phyloP scores from a whole-genome alignment of 2,888 invertebrate genomes.

The Craniophora ligustri region DNA sequence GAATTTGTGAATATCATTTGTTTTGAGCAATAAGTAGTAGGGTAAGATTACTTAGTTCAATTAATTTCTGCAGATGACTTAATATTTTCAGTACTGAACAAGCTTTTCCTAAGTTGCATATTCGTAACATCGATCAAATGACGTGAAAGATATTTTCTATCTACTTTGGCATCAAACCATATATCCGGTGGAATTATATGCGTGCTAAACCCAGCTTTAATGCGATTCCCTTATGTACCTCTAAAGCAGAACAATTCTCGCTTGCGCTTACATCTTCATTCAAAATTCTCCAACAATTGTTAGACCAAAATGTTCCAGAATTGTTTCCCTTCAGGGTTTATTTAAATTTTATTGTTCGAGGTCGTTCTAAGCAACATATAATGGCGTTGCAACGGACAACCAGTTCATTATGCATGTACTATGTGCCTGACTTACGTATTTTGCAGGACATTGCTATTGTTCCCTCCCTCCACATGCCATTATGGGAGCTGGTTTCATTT shows the following conservation, averaged over 20 bases:
- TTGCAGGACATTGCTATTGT: slow-evolving; percentile 27
- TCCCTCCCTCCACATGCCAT: slow-evolving; percentile 11
- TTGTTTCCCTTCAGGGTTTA: slow-evolving; percentile 5
- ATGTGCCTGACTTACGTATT: slow-evolving; percentile 7
- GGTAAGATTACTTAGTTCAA: no score
- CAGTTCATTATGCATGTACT: slow-evolving; percentile 3
- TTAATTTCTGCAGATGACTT: no score
- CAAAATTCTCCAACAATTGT: slow-evolving; percentile 2
- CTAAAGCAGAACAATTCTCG: slow-evolving; percentile 3
- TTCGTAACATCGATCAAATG: no score
- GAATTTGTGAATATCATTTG: no score
- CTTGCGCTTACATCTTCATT: slow-evolving; percentile 5
- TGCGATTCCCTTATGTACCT: background rate
- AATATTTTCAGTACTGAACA: no score
- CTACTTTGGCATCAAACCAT: no score
- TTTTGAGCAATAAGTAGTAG: no score
- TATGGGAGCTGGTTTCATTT: slow-evolving; percentile 42
- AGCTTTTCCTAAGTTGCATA: no score
- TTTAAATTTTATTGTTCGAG: slow-evolving; percentile 17
- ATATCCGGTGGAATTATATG: no score
- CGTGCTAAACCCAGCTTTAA: background rate
- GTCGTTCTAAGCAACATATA: slow-evolving; percentile 1
- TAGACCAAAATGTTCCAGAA: background rate
- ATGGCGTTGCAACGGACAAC: slow-evolving; percentile 11
- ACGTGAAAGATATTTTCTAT: no score